Base-by-base conservation (phyloP, 2,113 vertebrate species). In the Coptodon bakossiorum region DNA sequence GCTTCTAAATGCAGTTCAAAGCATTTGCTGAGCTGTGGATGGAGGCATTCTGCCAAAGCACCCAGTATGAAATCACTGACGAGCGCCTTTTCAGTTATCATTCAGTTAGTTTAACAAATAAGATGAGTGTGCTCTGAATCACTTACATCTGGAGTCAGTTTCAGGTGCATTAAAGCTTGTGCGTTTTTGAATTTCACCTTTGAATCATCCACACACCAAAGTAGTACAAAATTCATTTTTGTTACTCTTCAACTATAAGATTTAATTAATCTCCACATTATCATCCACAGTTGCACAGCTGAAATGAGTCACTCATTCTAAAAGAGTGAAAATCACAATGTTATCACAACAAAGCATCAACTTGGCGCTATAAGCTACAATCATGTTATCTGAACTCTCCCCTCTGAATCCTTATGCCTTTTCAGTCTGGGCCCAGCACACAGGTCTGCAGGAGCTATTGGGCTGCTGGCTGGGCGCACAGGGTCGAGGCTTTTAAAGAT, bases 141-240 rank as follows among this genome's bases (percentile, higher is more conserved):
- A 0, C 61, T n/a, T 38, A 12, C 31, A 66, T 36, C 31, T 66
- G 61, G 61, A 66, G 0, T 66, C 63, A 1, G 34, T 13, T 40
- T 40, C 34, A 68, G 19, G 34, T 68, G 34, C 63, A 38, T 68
- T 40, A 38, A 68, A 12, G 61, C 10, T 66, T 7, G 17, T 5
- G 17, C 0, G 1, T 34, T 66, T 66, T 66, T 7, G 54, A 27
- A 27, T 27, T 57, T 14, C 0, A 0, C 34, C 61, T 38, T 11
- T 66, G 34, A 66, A 22, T 38, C 6, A 38, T 36, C 1, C 31
- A 38, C 34, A 36, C 76, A 53, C 4, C 4, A 53, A 3, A 22
- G 17, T 16, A 4, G 9, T 2, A 34, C 48, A 6, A 53, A n/a
- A 52, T 34, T 53, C 0, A 80, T 43, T 19, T 57, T 61, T 22